Evolutionary conservation across 2,888 invertebrate species (phyloP), one percentile per base, ranked within the genome.

Genomic region (Linyphia triangularis): DNA sequence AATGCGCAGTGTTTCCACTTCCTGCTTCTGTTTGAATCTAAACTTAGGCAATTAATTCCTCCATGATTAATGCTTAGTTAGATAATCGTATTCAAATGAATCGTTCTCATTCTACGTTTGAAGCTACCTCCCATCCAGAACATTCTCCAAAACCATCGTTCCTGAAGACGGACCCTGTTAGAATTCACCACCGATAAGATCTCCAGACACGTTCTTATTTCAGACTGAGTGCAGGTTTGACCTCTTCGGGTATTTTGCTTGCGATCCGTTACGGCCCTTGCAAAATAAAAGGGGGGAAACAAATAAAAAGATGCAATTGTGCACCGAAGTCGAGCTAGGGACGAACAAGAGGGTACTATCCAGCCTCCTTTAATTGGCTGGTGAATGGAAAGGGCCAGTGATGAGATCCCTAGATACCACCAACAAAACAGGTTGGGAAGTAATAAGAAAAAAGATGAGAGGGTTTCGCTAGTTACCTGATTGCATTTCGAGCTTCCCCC

Each of bases 371-470:
- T 88, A 88, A 88, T 88, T 88, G 86, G 86, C 73, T 40, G 65
- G 81, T 69, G 86, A 88, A 88, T 82, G 28, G 85, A 43, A 51
- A 16, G 43, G 33, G 30, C 13, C 33, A 61, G 59, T 81, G 86
- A 88, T 88, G 59, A 75, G 81, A 81, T 75, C 81, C 81, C 59
- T 7, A 59, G 86, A 81, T 82, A 82, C 79, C 73, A 30, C 69
- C n/a, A 88, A 82, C 81, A 75, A 75, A 88, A 88, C 86, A 81
- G 86, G 86, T 88, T 82, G 79, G 75, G 78, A 40, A 70, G 57
- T 28, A 30, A 28, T 37, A 61, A 13, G 30, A 69, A 16, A 75
- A 59, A 43, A 51, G 26, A 72, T 40, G 37, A 33, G 37, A 24
- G 40, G 57, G 73, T 51, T 73, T 73, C 57, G 81, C 86, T 81